A percentile compares a stretch with the other conserved stretches of the same genome.
Conservation (phyloP, 2,888 invertebrate genomes). For the Brenthis hecate region DNA sequence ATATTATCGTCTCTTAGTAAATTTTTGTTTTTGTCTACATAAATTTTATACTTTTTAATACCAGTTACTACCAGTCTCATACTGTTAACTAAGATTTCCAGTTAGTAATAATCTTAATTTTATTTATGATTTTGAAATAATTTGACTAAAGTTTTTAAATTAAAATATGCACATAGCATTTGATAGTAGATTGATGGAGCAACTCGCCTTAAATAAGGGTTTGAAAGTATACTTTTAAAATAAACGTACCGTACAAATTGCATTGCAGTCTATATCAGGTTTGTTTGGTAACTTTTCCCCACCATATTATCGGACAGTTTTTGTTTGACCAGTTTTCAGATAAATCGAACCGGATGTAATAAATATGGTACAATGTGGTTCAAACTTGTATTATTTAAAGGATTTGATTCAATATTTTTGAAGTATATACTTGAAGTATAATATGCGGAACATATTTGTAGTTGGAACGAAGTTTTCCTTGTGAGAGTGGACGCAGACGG, state of each 20-base stretch:
- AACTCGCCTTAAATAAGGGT: slow-evolving; percentile 22
- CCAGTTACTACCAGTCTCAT: too few species aligned
- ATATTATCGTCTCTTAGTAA: too few species aligned
- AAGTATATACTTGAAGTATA: neutral
- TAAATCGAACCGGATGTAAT: slow-evolving; percentile 33
- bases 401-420: neutral
- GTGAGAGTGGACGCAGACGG: slow-evolving; percentile 16
- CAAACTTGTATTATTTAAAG: slow-evolving; percentile 14
- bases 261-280: slow-evolving; percentile 32
- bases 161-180: slow-evolving; percentile 3
- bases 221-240: slow-evolving; percentile 32
- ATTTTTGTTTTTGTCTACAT: too few species aligned
- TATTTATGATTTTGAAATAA: too few species aligned
- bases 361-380: slow-evolving; percentile 20
- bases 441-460: slow-evolving; percentile 8
- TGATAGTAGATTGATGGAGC: neutral
- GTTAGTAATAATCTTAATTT: too few species aligned
- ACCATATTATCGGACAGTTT: slow-evolving; percentile 30
- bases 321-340: slow-evolving; percentile 34
- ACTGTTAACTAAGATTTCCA: too few species aligned
- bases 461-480: slow-evolving; percentile 11
- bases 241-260: slow-evolving; percentile 34
- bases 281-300: slow-evolving; percentile 36
- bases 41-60: too few species aligned
- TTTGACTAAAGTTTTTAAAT: neutral